Percentiles rank a stretch among this genome's conserved stretches.
Evolutionary conservation across 1,140 invertebrate genomes (phyloP).

Genomic region (Oscheius sp.): DNA sequence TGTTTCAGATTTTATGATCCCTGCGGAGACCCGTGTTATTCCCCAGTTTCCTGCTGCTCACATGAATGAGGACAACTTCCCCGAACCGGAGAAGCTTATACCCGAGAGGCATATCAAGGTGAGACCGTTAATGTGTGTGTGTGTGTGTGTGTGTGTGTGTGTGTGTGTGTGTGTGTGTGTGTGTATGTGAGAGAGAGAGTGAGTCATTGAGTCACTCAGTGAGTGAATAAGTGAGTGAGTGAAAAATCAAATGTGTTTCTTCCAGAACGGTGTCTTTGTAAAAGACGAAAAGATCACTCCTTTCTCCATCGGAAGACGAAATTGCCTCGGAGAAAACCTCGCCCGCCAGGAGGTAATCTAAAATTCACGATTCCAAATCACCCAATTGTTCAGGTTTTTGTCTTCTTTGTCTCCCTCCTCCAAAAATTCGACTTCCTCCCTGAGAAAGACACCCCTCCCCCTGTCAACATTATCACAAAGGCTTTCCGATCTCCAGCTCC

Average conservation of each 20-base stretch:
- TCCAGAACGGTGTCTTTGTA: constrained; percentile 30
- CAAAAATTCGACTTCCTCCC: constrained; percentile 43
- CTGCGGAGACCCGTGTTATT: constrained; percentile 77
- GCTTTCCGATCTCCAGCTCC: constrained; percentile 7
- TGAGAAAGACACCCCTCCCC: neutral
- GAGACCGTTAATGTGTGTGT: no score
- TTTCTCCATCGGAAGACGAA: constrained; percentile 46
- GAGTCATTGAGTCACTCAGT: no score
- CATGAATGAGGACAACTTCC: constrained; percentile 82
- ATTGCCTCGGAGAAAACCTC: constrained; percentile 60
- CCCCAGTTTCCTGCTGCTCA: constrained; percentile 81
- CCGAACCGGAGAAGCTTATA: constrained; percentile 77
- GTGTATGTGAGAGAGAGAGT: no score
- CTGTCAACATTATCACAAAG: neutral
- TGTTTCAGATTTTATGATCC: neutral
- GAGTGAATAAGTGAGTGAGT: no score
- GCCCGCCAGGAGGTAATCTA: constrained; percentile 60
- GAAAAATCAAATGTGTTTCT: neutral
- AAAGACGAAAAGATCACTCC: constrained; percentile 43
- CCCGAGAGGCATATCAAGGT: constrained; percentile 63
- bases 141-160: no score
- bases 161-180: no score
- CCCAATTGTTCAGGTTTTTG: no score
- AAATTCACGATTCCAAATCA: no score
- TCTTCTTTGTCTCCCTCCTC: constrained; percentile 56